Base-by-base conservation (phyloP, 2,113 vertebrate genomes). In the Xiphophorus maculatus region DNA sequence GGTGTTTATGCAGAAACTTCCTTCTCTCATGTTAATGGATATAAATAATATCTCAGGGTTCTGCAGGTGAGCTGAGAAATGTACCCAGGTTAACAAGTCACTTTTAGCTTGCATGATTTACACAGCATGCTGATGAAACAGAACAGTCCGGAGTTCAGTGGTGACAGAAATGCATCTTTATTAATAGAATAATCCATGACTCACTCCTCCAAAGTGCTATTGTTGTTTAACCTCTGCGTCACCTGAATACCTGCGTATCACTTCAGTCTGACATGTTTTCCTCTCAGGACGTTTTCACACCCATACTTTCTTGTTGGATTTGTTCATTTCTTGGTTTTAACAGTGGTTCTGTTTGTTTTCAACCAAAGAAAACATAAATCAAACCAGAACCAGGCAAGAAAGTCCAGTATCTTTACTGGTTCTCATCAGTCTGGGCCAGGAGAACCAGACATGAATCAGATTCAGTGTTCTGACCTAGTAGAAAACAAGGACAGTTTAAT, bases 171-270 rank as follows among this genome's bases (percentile, higher is more conserved):
- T 8, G 15, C 4, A 35, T 32, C 42, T 51, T 29, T 73, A 32
- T 51, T 69, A 29, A 72, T 66, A 22, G 33, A 63, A 69, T 73
- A 37, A 68, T 37, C 51, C 9, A 29, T 28, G 37, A 84, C 19
- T 68, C 74, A 69, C 12, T 76, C 44, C 64, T 77, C 29, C 28
- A 35, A 51, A 62, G 37, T 69, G 73, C 67, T 84, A 13, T 78
- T 73, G 61, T 60, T 74, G 15, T n/a, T 65, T 25, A n/a, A 68
- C 63, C 48, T 71, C 27, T 35, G 35, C 60, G 51, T 74, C 35
- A 81, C 27, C 44, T 73, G 40, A 44, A 28, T 40, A 79, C 74
- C 72, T 86, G 37, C 48, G 71, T 81, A 44, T 85, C 75, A 76
- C 63, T 37, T 58, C 13, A 83, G 63, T 13, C 5, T 83, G 84